These are phyloP conservation scores for Aphelenchoides avenae DNA, from an alignment of 1,140 invertebrate genomes.

Conservation along the genomic window DNA sequence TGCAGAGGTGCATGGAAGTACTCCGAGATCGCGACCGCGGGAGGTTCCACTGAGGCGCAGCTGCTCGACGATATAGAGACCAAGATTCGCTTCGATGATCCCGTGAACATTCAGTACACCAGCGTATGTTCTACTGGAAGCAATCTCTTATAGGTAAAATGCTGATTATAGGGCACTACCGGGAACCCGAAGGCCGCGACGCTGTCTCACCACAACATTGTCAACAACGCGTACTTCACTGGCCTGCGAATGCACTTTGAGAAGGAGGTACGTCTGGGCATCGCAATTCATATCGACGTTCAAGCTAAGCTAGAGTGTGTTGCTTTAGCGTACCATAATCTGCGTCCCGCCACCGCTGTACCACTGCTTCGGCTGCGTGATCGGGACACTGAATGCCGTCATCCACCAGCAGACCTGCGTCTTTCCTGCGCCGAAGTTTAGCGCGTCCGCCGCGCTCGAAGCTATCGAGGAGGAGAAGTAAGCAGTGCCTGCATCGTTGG, in stretches of 20 bases:
- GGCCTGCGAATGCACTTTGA: constrained; percentile 67
- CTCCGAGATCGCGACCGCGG: constrained; percentile 46
- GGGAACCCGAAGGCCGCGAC: constrained; percentile 81
- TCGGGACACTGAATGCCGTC: constrained; percentile 67
- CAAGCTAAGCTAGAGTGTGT: no score
- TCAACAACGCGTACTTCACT: constrained; percentile 77
- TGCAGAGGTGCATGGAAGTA: constrained; percentile 57
- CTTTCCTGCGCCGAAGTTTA: constrained; percentile 69
- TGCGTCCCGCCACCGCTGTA: constrained; percentile 81
- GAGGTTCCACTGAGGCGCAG: constrained; percentile 60
- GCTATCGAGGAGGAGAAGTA: constrained; percentile 51
- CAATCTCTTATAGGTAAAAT: no score
- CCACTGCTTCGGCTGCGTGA: constrained; percentile 79
- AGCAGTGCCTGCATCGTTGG: no score
- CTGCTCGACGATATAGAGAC: constrained; percentile 60
- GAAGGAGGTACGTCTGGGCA: constrained; percentile 59
- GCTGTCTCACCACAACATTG: constrained; percentile 74
- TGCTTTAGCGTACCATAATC: constrained; percentile 54
- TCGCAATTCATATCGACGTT: constrained; percentile 3
- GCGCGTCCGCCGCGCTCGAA: constrained; percentile 67
- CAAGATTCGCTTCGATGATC: constrained; percentile 59
- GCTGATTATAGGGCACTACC: constrained; percentile 72
- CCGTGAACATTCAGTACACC: constrained; percentile 58
- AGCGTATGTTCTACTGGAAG: no score
- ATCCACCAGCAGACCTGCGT: constrained; percentile 71